Percentiles rank a stretch among this genome's conserved stretches.
These are phyloP conservation scores for Microcebus ravelobensis DNA, from an alignment of 2,113 vertebrate genomes.

Conservation along the genomic window DNA sequence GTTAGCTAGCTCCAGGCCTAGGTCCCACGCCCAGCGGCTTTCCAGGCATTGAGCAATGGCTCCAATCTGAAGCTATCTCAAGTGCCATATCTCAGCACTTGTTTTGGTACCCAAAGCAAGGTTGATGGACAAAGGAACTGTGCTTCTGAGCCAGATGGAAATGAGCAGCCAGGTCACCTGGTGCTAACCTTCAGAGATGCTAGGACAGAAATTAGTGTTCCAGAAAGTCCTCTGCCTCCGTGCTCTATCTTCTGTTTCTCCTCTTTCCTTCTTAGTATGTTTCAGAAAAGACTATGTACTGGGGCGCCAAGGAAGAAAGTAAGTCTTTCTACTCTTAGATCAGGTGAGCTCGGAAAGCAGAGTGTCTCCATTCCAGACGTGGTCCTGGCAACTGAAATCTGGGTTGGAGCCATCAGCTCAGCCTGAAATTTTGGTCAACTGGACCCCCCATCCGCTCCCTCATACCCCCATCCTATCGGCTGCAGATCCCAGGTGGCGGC, in stretches of 20 bases:
- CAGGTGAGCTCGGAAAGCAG: neutral
- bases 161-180: neutral
- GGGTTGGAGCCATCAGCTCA: neutral
- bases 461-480: too few species aligned
- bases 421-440: too few species aligned
- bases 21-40: neutral
- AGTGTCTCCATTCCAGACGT: neutral
- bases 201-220: neutral
- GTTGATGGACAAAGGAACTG: neutral
- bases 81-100: neutral
- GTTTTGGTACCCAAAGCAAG: neutral
- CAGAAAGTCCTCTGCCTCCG: neutral
- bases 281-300: neutral
- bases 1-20: fast-evolving
- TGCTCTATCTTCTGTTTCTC: neutral
- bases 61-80: neutral
- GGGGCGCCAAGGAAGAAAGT: neutral
- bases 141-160: neutral
- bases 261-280: neutral
- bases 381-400: neutral
- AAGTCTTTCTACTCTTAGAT: neutral
- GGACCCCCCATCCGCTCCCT: fast-evolving
- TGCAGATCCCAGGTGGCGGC: too few species aligned
- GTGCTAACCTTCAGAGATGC: neutral
- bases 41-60: neutral